phyloP scores from a whole-genome alignment of 2,113 vertebrate genomes.

The Calypte anna region DNA sequence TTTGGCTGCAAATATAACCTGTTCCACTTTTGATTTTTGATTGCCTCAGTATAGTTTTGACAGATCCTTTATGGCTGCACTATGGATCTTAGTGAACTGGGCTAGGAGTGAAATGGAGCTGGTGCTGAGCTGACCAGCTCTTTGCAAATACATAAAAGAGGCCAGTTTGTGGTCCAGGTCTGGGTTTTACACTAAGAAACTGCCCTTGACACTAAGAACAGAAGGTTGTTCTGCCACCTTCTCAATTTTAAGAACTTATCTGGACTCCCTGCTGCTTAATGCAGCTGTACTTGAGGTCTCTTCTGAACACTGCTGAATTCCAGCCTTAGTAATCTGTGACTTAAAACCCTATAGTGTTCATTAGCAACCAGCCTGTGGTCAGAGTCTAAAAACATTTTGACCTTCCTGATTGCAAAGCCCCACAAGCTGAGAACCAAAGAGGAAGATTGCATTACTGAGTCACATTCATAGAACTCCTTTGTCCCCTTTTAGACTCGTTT shows the following conservation, averaged over 20 bases:
- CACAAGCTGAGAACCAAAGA: background rate
- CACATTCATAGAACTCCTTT: background rate
- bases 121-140: background rate
- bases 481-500: background rate
- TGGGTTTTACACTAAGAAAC: background rate
- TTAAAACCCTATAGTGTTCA: background rate
- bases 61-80: background rate
- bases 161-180: background rate
- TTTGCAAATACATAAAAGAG: background rate
- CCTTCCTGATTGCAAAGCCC: background rate
- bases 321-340: conserved; percentile 2
- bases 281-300: conserved; percentile 39
- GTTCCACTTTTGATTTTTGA: background rate
- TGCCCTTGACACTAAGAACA: background rate
- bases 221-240: conserved; percentile 10
- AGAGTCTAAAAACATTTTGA: conserved; percentile 13
- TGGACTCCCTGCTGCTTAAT: conserved; percentile 49
- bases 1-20: background rate
- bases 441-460: background rate
- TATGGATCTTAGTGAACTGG: background rate
- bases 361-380: background rate
- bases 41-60: background rate
- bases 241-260: conserved; percentile 26
- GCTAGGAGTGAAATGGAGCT: background rate
- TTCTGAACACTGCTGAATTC: conserved; percentile 27